Base-by-base conservation (phyloP, 2,888 invertebrate species). In the Rutpela maculata region DNA sequence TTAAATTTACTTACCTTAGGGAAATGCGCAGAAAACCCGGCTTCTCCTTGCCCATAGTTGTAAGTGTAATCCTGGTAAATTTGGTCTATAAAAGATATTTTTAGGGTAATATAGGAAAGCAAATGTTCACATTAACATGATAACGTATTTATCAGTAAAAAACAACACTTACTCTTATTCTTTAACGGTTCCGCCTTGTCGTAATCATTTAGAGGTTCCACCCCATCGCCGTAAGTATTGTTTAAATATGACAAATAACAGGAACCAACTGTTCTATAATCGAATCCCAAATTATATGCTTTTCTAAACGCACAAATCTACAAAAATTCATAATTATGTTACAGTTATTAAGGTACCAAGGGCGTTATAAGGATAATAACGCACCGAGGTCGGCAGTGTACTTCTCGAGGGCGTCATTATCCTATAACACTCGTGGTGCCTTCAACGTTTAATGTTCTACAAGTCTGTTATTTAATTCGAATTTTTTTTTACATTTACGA, bases 21-120 rank as follows among this genome's bases (percentile, higher is more conserved):
- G 3, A 92, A 90, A 77, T 92, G 91, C 2, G 90, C 84, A 0
- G 92, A 91, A 81, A 91, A 90, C 2, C 93, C 93, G 0, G 90
- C 90, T 85, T 92, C 90, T 0, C 91, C 92, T 75, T 91, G 91
- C 0, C 91, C 91, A 81, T 91, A 92, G 82, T 89, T 90, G 80
- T 91, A 91, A 10, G 86, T 78, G 38, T 68, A 57, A 1, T 18
- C 11, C 12, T 38, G 2, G 38, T 15, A 50, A 55, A 56, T 15
- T 19, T 18, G 22, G 6, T 69, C 75, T 77, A 18, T 22, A 50
- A 74, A 76, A 22, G 3, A 22, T 74, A 17, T 17, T 15, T 26
- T 26, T 26, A 26, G 22, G n/a, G n/a, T n/a, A n/a, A n/a, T n/a
- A n/a, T n/a, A n/a, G n/a, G 22, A 6, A n/a, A 57, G 10, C n/a